Conservation (phyloP, 1,140 invertebrate species). For the Drosophila miranda region DNA sequence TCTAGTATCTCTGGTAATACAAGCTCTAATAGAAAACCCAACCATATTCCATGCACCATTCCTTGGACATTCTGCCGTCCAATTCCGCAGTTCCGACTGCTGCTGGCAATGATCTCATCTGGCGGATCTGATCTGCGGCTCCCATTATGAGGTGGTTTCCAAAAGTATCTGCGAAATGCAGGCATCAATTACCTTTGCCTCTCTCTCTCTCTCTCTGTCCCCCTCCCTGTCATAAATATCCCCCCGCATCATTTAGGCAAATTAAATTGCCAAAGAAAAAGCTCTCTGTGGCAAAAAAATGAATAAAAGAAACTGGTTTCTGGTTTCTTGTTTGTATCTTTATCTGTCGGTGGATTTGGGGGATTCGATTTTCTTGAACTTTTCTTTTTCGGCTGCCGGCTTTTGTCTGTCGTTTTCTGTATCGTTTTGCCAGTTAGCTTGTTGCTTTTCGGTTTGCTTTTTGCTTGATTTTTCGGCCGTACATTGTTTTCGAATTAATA, state of each 20-base stretch:
- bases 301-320: slow-evolving; percentile 39
- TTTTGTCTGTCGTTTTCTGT: slow-evolving; percentile 19
- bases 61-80: too few species aligned
- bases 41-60: too few species aligned
- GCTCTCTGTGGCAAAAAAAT: neutral
- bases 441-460: slow-evolving; percentile 5
- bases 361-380: slow-evolving; percentile 18
- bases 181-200: slow-evolving; percentile 20
- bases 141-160: too few species aligned
- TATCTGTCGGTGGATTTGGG: neutral
- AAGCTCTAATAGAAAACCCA: too few species aligned
- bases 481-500: slow-evolving; percentile 78
- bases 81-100: too few species aligned
- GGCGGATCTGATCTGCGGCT: too few species aligned
- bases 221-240: too few species aligned
- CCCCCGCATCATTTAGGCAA: slow-evolving; percentile 18
- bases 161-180: slow-evolving; percentile 1
- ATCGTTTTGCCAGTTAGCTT: slow-evolving; percentile 5
- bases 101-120: too few species aligned
- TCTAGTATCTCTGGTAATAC: too few species aligned
- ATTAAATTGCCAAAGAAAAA: slow-evolving; percentile 35
- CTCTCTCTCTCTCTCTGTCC: neutral
- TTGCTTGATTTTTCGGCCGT: slow-evolving; percentile 19
- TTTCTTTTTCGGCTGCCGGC: slow-evolving; percentile 33
- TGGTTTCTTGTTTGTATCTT: slow-evolving; percentile 12